Base-by-base conservation (phyloP, 1,140 invertebrate species). In the Heliconius himera region DNA sequence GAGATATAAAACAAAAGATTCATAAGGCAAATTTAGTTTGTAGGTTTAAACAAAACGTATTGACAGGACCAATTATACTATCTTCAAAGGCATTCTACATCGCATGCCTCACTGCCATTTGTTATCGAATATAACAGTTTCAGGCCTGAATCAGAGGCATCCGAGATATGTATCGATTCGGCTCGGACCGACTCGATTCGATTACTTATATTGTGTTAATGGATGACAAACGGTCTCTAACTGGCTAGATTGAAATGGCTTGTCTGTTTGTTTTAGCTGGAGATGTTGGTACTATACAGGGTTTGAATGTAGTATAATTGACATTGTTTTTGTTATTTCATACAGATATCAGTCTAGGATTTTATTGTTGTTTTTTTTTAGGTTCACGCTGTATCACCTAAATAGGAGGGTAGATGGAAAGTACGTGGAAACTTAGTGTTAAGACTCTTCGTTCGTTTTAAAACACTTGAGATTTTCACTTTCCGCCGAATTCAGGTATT, bases 121-220 rank as follows among this genome's bases (percentile, higher is more conserved):
- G 74, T 79, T 77, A 79, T 82, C 29, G 66, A 49, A 73, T 74
- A 79, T 82, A 74, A 76, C 77, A 77, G 79, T 77, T 76, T 36
- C 77, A 66, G 73, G 26, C 26, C 73, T 60, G 38, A 72, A 60
- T 80, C 70, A 66, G 74, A 80, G 74, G 41, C 33, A 73, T 75
- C 46, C 74, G 78, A 79, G 73, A 71, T 79, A 79, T 79, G 78
- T 75, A 79, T 79, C 78, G 78, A 79, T 75, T 66, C 22, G 22
- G 5, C 4, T 75, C 73, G 73, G 77, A 46, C 73, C 73, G 60
- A 49, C 73, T 56, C 26, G 26, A 54, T 78, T 74, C 78, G 74
- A 76, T 76, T 56, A 74, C 77, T 78, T 66, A 75, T 75, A 75
- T 75, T 71, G 60, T 80, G 70, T 73, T 75, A 80, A 80, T 75